phyloP scores from a whole-genome alignment of 2,113 vertebrate species.

The Geococcyx californianus region DNA sequence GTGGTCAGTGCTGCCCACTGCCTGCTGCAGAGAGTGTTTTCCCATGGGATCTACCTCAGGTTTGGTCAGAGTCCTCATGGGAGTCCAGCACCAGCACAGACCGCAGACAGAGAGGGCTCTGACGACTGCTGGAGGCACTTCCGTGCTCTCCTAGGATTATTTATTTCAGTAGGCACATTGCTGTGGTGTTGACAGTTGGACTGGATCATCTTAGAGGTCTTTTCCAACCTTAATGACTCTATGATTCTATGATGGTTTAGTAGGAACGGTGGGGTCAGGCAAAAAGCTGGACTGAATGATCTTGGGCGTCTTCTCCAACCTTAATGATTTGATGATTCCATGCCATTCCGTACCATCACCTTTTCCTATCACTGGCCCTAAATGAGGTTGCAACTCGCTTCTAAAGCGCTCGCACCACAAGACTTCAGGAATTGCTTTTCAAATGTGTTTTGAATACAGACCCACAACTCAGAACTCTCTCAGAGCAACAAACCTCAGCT shows the following conservation, averaged over 20 bases:
- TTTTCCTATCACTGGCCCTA: rapidly evolving
- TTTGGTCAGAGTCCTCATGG: not conserved
- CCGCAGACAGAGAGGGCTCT: not conserved
- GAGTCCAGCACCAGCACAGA: rapidly evolving
- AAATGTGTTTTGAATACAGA: rapidly evolving
- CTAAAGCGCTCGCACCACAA: rapidly evolving
- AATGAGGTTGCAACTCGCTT: rapidly evolving
- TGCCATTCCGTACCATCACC: not conserved
- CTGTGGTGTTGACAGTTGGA: too few species aligned
- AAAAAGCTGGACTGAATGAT: too few species aligned
- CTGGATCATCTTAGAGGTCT: too few species aligned
- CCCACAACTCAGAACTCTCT: not conserved
- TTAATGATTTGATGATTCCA: too few species aligned
- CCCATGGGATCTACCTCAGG: not conserved
- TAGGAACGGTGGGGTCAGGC: too few species aligned
- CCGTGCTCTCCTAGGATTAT: rapidly evolving
- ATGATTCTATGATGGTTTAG: too few species aligned
- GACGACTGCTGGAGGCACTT: not conserved
- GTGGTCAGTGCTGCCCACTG: not conserved
- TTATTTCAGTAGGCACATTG: too few species aligned
- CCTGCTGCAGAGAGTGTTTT: rapidly evolving
- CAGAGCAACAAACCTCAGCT: not conserved
- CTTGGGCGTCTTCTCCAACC: too few species aligned
- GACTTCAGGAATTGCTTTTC: not conserved
- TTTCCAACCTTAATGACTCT: too few species aligned